Evolutionary conservation across 2,888 invertebrate species (phyloP), one percentile per base, ranked within the genome.

Genomic region (Temnothorax unifasciatus): DNA sequence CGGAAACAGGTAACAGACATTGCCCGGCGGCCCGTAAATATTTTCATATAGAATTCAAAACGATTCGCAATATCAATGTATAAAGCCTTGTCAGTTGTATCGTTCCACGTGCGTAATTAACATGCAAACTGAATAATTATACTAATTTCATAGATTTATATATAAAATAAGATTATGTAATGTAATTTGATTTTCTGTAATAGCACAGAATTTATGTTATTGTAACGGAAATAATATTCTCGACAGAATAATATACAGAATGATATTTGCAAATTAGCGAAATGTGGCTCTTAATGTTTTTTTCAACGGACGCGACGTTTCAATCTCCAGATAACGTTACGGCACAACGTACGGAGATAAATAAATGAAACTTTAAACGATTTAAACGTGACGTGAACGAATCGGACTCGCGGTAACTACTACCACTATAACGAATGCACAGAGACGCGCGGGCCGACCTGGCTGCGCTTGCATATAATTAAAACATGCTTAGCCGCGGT

Each of bases 401-500:
- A 79, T 79, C 59, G 21, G 29, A 34, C 59, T 59, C 34, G 47
- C 47, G 59, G 59, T 71, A 38, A 50, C 59, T 59, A 47, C 59
- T 3, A 61, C 21, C 50, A 50, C 5, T 25, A 68, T 25, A 68
- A 66, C 64, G 25, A 54, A 34, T 21, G 59, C 59, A 47, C 47
- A n/a, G 79, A 79, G 47, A 52, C 11, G 47, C 15, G 21, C 21
- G 41, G 13, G 6, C 34, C 44, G 69, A 59, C 47, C 63, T 74
- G 63, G 68, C 63, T 76, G 61, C 83, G 66, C 74, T 68, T 82
- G 89, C 87, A 89, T 89, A 87, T 89, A 87, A 91, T 90, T 91
- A 91, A 91, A 91, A 88, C 83, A 75, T 85, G 86, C 86, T 90
- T 90, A 90, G 79, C 81, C 73, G 44, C 57, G 87, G 83, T 89